A percentile compares a stretch with the other conserved stretches of the same genome.
These are phyloP conservation scores for Shinisaurus crocodilurus DNA, from an alignment of 2,113 vertebrate genomes.

Conservation along the genomic window DNA sequence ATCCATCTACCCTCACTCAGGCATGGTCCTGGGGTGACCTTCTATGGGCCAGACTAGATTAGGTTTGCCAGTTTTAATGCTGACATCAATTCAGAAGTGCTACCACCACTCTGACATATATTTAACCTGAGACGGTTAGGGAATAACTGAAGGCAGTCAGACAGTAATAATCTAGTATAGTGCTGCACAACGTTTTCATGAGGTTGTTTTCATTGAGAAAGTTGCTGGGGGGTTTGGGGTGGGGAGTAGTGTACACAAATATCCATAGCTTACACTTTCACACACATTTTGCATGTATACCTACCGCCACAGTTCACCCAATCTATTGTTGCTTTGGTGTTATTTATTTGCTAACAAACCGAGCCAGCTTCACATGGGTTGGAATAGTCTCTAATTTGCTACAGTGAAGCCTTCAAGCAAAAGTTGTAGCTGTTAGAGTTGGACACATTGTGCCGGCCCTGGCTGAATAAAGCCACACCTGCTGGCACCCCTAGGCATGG, in stretches of 20 bases:
- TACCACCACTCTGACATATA: background rate
- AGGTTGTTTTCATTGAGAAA: background rate
- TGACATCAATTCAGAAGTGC: background rate
- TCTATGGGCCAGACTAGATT: background rate
- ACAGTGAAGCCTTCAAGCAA: no score
- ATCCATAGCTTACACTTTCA: background rate
- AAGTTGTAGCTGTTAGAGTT: no score
- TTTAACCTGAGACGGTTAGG: background rate
- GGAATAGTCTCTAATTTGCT: no score
- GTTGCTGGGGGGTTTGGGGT: no score
- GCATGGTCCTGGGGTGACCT: background rate
- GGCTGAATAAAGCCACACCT: no score
- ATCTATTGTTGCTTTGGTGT: no score
- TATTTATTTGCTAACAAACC: no score
- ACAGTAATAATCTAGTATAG: background rate
- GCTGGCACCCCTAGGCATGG: no score
- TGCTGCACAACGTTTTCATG: background rate
- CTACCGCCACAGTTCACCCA: no score
- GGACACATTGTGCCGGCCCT: no score
- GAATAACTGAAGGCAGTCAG: background rate
- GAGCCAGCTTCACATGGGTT: no score
- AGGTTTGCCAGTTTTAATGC: background rate
- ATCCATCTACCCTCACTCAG: background rate
- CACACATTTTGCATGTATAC: background rate
- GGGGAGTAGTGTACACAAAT: background rate